Evolutionary conservation across 2,888 invertebrate species (phyloP), one percentile per base, ranked within the genome.

Genomic region (Leucophora obtusa): DNA sequence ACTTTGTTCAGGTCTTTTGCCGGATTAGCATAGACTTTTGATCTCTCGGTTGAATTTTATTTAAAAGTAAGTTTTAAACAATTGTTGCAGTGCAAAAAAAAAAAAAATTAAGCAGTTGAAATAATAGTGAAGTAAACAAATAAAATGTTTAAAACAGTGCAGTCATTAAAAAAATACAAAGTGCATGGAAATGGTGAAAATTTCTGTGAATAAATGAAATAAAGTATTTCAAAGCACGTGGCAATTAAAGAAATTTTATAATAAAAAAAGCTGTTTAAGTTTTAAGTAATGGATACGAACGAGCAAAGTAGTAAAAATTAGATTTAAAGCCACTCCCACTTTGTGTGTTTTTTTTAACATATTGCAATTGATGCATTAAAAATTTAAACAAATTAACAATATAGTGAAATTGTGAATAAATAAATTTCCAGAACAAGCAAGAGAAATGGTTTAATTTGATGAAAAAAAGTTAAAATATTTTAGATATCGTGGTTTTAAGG

Each of bases 1-100:
- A 93, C 93, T 93, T 93, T 93, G 92, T 93, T 92, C 92, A 92
- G 92, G 93, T 92, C 93, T 92, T 91, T 93, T 91, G 93, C 92
- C 92, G 92, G 92, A 92, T 91, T 91, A 92, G 92, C 93, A 92
- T 89, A 87, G 88, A 85, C 86, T 87, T 85, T 87, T 89, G 87
- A 87, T 88, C 86, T 87, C 87, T 88, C 87, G 83, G 84, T 87
- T 86, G 85, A 86, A 87, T 88, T 88, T 87, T 83, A 86, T 87
- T 86, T 83, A 85, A 84, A 87, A 88, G 87, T 88, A 88, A 88
- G 88, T 89, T 89, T 70, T 50, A n/a, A 58, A 47, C 63, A 63
- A 59, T 24, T 58, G 77, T 82, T 56, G n/a, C 50, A 51, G 70
- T 81, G 83, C 21, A 79, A 70, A 51, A 60, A 79, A 56, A 72